Base-by-base conservation (phyloP, 2,888 invertebrate genomes). In the Lithophane ornitopus region DNA sequence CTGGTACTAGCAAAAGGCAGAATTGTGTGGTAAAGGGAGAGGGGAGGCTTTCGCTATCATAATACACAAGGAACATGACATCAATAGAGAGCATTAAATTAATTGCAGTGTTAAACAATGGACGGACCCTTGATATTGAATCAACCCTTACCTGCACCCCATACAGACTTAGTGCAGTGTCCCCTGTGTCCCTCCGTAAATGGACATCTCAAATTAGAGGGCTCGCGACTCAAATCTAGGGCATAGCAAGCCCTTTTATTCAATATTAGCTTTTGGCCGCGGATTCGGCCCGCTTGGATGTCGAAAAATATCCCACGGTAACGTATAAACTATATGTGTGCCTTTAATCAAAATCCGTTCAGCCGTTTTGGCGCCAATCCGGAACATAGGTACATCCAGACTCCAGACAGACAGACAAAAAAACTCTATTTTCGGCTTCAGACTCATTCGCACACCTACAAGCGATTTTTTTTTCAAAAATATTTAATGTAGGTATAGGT, bases 11-110 rank as follows among this genome's bases (percentile, higher is more conserved):
- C 14, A 65, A 44, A 22, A 22, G 28, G 14, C 19, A 19, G 44
- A 28, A 46, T 14, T 28, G 2, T 28, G 4, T 28, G 14, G 8
- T 44, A 65, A 44, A 65, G 3, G 8, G 12, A 22, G 22, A 46
- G 14, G 14, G n/a, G n/a, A n/a, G n/a, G n/a, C n/a, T n/a, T 19
- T 54, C 16, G 14, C 22, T 22, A 44, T 34, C 44, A 78, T n/a
- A 52, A 61, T 8, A 39, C 46, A 59, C 28, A 44, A 34, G 41
- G 46, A 56, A 70, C 34, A 67, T 46, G 67, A 49, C 58, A 80
- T 80, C 80, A 84, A 63, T 84, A 70, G 56, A 80, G 41, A 66
- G 26, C 54, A 69, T 41, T 65, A 19, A 72, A 80, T 65, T 69
- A 81, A 81, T 80, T 44, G 63, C 63, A 67, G 16, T 44, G 34